A percentile compares a stretch with the other conserved stretches of the same genome.
Evolutionary conservation across 2,113 vertebrate genomes (phyloP).

Genomic region (Sylvia atricapilla): DNA sequence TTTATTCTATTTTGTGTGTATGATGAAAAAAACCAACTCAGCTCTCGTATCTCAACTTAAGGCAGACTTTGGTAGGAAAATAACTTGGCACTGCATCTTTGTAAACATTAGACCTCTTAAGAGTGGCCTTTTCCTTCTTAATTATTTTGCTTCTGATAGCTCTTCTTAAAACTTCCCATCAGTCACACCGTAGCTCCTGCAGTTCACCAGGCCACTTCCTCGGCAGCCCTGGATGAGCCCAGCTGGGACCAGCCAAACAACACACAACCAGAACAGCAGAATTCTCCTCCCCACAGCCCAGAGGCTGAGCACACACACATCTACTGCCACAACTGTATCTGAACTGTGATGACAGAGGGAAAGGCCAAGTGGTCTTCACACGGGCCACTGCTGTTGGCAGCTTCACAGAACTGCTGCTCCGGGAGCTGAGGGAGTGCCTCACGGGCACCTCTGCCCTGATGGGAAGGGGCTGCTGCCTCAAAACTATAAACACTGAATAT

Average conservation of each 20-base stretch:
- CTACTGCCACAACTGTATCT: accelerated
- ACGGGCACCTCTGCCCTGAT: accelerated
- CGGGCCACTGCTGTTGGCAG: neutral
- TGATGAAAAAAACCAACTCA: neutral
- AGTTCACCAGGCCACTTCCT: neutral
- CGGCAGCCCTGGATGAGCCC: neutral
- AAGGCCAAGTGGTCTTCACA: neutral
- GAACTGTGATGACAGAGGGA: neutral
- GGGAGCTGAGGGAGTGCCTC: accelerated
- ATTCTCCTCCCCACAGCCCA: neutral
- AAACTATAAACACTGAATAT: neutral
- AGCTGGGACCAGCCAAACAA: too few relatives aligned
- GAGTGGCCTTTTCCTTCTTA: neutral
- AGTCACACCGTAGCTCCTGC: neutral
- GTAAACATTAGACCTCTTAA: neutral
- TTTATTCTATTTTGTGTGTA: neutral
- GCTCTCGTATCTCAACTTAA: neutral
- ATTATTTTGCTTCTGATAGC: neutral
- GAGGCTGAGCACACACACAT: neutral
- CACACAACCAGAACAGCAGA: accelerated
- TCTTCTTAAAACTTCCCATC: neutral
- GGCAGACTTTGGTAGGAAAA: neutral
- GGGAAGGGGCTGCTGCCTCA: neutral
- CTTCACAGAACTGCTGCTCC: accelerated
- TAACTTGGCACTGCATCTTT: neutral